A percentile compares a stretch with the other conserved stretches of the same genome.
Conservation (phyloP, 2,113 vertebrate species). For the Pheucticus melanocephalus region DNA sequence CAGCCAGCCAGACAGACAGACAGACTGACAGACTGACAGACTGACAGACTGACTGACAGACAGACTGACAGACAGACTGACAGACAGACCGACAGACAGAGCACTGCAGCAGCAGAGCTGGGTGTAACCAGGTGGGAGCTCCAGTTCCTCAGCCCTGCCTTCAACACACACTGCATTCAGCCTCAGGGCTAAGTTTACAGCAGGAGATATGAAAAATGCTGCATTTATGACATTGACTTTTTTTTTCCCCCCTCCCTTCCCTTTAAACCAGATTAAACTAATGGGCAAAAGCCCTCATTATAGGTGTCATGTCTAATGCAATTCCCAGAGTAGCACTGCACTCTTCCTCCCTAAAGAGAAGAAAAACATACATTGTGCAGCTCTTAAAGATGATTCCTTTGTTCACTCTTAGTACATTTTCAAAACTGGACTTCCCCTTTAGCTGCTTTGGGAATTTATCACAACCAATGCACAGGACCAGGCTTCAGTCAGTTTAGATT, state of each 20-base stretch:
- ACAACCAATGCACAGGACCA: background rate
- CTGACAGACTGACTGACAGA: background rate
- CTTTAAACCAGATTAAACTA: background rate
- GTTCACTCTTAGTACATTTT: background rate
- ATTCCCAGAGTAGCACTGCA: background rate
- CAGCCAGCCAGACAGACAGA: background rate
- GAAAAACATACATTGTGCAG: background rate
- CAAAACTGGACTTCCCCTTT: background rate
- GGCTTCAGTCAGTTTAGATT: background rate
- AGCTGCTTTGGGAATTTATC: slow-evolving; percentile 7
- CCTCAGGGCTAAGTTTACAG: background rate
- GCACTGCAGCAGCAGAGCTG: background rate
- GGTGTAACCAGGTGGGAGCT: background rate
- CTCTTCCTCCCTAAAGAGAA: background rate
- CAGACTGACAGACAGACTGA: background rate
- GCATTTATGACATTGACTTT: background rate
- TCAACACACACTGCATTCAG: background rate
- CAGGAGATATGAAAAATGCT: background rate
- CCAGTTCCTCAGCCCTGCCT: background rate
- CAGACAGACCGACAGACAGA: background rate
- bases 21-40: background rate
- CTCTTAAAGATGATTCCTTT: background rate
- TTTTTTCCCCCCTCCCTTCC: background rate
- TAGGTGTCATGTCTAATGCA: background rate
- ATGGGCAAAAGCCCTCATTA: background rate